A percentile compares a stretch with the other conserved stretches of the same genome.
Evolutionary conservation across 2,888 invertebrate genomes (phyloP).

Genomic region (Torymus auratus): DNA sequence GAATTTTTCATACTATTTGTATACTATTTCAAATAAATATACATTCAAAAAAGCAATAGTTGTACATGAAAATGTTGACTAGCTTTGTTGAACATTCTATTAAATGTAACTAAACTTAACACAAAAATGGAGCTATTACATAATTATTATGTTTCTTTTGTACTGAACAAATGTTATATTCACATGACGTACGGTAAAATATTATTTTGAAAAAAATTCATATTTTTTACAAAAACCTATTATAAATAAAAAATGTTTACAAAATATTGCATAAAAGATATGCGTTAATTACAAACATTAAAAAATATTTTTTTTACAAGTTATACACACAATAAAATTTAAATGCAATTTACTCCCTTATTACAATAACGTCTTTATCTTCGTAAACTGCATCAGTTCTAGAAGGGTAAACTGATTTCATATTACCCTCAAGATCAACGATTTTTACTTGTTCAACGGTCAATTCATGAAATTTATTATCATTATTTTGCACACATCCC

Average conservation of each 20-base stretch:
- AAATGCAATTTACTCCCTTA: slow-evolving; percentile 63
- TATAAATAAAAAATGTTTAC: slow-evolving; percentile 29
- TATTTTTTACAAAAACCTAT: slow-evolving; percentile 33
- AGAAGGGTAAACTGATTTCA: slow-evolving; percentile 89
- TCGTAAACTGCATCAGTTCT: slow-evolving; percentile 83
- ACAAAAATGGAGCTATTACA: too few species aligned
- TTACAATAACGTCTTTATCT: slow-evolving; percentile 68
- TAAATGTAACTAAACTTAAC: not conserved
- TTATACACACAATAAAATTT: slow-evolving; percentile 42
- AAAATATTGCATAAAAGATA: slow-evolving; percentile 24
- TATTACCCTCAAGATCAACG: slow-evolving; percentile 82
- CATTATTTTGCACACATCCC: slow-evolving; percentile 72
- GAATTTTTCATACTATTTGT: too few species aligned
- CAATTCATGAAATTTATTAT: slow-evolving; percentile 72
- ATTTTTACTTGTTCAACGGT: slow-evolving; percentile 84
- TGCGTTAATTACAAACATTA: slow-evolving; percentile 34
- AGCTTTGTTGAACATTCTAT: slow-evolving; percentile 23
- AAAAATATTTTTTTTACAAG: slow-evolving; percentile 48
- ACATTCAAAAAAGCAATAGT: not conserved
- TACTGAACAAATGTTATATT: too few species aligned
- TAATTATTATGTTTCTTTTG: too few species aligned
- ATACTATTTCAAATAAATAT: not conserved
- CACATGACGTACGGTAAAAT: not conserved
- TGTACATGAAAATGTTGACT: slow-evolving; percentile 5
- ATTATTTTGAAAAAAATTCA: slow-evolving; percentile 3